Conservation (phyloP, 2,888 invertebrate species). For the Halictus quadricinctus region DNA sequence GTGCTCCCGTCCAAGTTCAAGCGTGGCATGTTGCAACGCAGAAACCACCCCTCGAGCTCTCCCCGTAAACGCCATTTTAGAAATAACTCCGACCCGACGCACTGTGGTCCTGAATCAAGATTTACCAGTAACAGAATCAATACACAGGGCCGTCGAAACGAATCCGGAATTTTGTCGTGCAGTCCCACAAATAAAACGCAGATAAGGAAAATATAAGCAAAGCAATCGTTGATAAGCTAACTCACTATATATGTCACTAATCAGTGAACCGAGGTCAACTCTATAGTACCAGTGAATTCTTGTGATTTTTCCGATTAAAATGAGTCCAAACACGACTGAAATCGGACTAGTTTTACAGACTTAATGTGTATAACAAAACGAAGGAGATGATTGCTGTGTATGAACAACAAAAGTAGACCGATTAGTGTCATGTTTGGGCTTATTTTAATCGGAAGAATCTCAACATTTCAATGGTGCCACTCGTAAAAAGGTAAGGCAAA, state of each 20-base stretch:
- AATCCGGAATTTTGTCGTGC: not conserved
- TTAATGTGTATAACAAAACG: not conserved
- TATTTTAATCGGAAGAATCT: too few relatives aligned
- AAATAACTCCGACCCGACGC: constrained; percentile 56
- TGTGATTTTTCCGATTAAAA: not conserved
- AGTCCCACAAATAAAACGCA: not conserved
- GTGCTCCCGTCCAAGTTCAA: constrained; percentile 47
- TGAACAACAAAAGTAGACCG: too few relatives aligned
- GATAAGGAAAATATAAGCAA: not conserved
- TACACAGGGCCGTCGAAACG: not conserved
- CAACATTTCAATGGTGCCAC: too few relatives aligned
- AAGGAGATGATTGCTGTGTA: too few relatives aligned
- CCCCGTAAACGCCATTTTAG: constrained; percentile 63
- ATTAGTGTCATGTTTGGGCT: too few relatives aligned
- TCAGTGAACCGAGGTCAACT: too few relatives aligned
- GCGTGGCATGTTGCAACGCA: constrained; percentile 41
- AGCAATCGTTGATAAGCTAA: not conserved
- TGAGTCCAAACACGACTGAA: not conserved
- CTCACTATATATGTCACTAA: not conserved
- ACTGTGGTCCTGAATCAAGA: not conserved
- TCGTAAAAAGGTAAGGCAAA: too few relatives aligned
- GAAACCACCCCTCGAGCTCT: constrained; percentile 50
- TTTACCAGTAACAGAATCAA: not conserved
- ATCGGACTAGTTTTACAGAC: not conserved
- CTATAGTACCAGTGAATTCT: not conserved